Base-by-base conservation (phyloP, 2,797 vertebrate genomes). In the Rhyacichthys aspro region DNA sequence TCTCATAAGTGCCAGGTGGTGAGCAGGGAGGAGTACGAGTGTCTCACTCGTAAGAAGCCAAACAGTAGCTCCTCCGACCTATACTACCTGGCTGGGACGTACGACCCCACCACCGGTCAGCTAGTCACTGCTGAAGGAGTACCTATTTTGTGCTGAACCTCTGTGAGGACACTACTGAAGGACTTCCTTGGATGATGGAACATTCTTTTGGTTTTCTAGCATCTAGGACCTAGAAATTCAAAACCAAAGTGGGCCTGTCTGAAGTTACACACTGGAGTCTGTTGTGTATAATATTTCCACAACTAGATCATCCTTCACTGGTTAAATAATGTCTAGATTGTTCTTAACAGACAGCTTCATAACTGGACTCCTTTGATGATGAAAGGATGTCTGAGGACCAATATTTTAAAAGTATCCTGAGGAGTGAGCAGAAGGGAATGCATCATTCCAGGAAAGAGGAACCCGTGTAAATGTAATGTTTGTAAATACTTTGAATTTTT, bases 1-100 rank as follows among this genome's bases (percentile, higher is more conserved):
- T 98, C 97, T 68, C 97, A 98, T 88, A 98, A 97, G 90, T 99
- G 98, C 90, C 94, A 95, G 89, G 98, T 99, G 70, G 94, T 99
- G 67, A 95, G 95, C 82, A 88, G 95, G 86, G 95, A 96, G 79
- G 96, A 99, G 14, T 99, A 98, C 0, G 96, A 99, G 87, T 95
- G 93, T 89, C 94, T 98, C 94, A 90, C 94, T 33, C 95, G 88
- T 83, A 95, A 96, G 89, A 98, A 96, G 85, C 93, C 95, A 65
- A 94, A 95, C 89, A 94, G 94, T 70, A 70, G 64, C 62, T 76
- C 82, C 70, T 82, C 83, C 79, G 95, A 98, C 70, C 93, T 98
- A 48, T 99, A 98, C 93, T 98, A 98, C 92, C 94, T 98, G 89
- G 97, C 96, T 9, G 98, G 98, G 78, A 98, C 96, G 2, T 99